Base-by-base conservation (phyloP, 2,888 invertebrate species). In the Erannis defoliaria region DNA sequence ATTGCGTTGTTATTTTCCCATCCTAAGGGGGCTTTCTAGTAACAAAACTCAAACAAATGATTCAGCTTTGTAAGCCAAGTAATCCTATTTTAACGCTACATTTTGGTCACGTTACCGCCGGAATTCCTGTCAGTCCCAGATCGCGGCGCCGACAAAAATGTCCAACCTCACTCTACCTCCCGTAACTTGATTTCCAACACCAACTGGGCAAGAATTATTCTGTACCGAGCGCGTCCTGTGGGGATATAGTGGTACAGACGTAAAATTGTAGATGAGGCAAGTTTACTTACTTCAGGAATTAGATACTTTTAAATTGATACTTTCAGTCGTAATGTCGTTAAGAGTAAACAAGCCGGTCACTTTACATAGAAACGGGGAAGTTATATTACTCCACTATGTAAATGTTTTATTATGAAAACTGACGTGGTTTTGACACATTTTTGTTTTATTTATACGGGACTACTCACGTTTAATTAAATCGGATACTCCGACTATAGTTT, bases 121-220 rank as follows among this genome's bases (percentile, higher is more conserved):
- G 42, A 37, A 55, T 49, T 59, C 49, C 49, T 48, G 54, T 29
- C 60, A 49, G 33, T 50, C 42, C n/a, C 31, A 14, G 33, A 35
- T 45, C 21, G 18, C 53, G 26, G 33, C 16, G 33, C 33, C 23
- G 16, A 35, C 10, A 55, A 56, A 60, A 55, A 55, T 55, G 54
- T 55, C 50, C 37, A 45, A 61, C 61, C 55, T 61, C 55, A 51
- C 60, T 60, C 42, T 29, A 49, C 55, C 55, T 38, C 31, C 38
- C 48, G 16, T 60, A 60, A 60, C 60, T 60, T 43, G 60, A 60
- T 60, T 59, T 55, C 54, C 23, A 60, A 50, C 43, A 50, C 31
- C 60, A 49, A 49, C 14, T 35, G 46, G 31, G 33, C 12, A 14
- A 42, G 54, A 54, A 54, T 59, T 59, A 59, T 59, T 46, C 40